These are phyloP conservation scores for Dufourea novaeangliae DNA, from an alignment of 1,140 invertebrate genomes.

Conservation along the genomic window DNA sequence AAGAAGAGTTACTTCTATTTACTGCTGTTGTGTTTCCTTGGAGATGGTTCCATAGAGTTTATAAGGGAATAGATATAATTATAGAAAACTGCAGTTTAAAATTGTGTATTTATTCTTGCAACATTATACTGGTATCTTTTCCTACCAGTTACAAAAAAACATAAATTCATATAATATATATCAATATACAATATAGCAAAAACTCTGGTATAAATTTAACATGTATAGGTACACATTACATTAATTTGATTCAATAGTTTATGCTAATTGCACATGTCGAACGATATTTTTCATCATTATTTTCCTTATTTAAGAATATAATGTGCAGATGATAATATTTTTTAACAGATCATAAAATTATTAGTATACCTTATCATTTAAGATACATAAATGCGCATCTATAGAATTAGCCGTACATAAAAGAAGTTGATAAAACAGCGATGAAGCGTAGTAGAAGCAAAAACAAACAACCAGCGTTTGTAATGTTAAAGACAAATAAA, in stretches of 20 bases:
- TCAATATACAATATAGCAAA: constrained; percentile 67
- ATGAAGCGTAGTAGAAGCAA: constrained; percentile 4
- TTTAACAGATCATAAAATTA: background rate
- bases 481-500: background rate
- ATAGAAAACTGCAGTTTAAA: background rate
- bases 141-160: constrained; percentile 28
- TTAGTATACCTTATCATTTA: constrained; percentile 10
- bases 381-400: constrained; percentile 36
- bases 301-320: constrained; percentile 37
- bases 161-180: constrained; percentile 44
- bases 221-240: constrained; percentile 41
- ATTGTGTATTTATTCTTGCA: constrained; percentile 52
- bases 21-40: constrained; percentile 54
- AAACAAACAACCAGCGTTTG: background rate
- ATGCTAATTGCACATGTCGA: constrained; percentile 12
- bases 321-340: background rate
- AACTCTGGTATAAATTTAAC: constrained; percentile 67
- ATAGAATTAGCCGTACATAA: constrained; percentile 23
- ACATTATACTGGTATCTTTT: constrained; percentile 35
- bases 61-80: background rate
- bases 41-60: constrained; percentile 34
- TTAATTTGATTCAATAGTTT: constrained; percentile 41
- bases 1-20: background rate
- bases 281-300: background rate
- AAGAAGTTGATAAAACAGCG: background rate